Evolutionary conservation across 2,113 vertebrate genomes (phyloP).

Genomic region (Apteryx mantelli): DNA sequence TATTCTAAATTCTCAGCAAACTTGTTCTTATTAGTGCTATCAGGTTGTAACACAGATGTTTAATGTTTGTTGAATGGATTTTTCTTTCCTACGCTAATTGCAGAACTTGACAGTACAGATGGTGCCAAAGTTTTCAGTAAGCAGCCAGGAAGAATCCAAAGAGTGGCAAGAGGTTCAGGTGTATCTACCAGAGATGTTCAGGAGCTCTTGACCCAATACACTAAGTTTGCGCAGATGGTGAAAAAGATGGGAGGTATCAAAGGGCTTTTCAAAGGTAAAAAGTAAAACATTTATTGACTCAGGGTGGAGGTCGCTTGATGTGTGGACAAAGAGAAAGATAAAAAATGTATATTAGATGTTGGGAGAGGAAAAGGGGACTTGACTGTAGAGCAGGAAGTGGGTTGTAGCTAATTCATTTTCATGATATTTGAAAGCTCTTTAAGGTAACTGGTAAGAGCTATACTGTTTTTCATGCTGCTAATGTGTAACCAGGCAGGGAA

Average conservation of each 20-base stretch:
- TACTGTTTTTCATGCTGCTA: not conserved
- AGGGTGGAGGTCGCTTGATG: not conserved
- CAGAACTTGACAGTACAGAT: conserved; percentile 97
- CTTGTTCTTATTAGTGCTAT: not conserved
- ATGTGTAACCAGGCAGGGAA: not conserved
- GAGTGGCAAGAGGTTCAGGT: conserved; percentile 94
- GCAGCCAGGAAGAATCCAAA: conserved; percentile 93
- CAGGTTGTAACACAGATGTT: not conserved
- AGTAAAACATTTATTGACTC: not conserved
- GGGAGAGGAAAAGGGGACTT: not conserved
- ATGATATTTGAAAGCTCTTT: not conserved
- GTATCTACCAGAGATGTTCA: conserved; percentile 97
- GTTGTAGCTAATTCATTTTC: not conserved
- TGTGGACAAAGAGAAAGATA: not conserved
- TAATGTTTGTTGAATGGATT: not conserved
- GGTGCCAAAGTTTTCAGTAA: conserved; percentile 99
- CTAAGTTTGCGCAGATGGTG: conserved; percentile 99
- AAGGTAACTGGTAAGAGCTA: not conserved
- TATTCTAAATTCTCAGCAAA: not conserved
- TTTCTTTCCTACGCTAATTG: not conserved
- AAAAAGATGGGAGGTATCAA: conserved; percentile 99
- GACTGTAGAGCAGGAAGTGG: not conserved
- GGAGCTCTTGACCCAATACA: conserved; percentile 97
- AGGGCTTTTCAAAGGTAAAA: conserved; percentile 96
- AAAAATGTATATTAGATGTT: not conserved